phyloP scores from a whole-genome alignment of 2,888 invertebrate species.

The Deladenus siricidicola region DNA sequence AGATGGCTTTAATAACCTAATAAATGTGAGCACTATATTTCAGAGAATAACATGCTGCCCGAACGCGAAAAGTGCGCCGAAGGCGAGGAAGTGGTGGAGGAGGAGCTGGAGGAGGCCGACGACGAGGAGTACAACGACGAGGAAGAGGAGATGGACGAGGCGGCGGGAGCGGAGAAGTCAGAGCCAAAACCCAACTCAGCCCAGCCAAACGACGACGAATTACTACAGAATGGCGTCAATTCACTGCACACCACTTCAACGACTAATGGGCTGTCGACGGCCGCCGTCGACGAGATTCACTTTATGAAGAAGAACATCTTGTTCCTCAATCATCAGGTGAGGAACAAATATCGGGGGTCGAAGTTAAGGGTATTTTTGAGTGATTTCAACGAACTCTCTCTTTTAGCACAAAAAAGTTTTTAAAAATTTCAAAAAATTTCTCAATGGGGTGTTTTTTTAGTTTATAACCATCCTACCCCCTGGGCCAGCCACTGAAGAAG shows the following conservation, averaged over 20 bases:
- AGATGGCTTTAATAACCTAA: too few relatives aligned
- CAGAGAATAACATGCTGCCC: too few relatives aligned
- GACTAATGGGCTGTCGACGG: background rate
- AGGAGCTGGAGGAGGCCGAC: conserved; percentile 6
- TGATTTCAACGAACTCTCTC: too few relatives aligned
- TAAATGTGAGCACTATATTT: too few relatives aligned
- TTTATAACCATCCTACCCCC: too few relatives aligned
- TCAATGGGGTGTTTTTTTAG: too few relatives aligned
- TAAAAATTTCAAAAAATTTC: background rate
- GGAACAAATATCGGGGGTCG: too few relatives aligned
- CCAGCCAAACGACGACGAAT: background rate
- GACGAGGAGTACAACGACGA: conserved; percentile 8
- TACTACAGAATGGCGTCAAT: background rate
- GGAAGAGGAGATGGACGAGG: conserved; percentile 9
- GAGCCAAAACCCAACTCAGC: background rate
- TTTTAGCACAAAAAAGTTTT: too few relatives aligned
- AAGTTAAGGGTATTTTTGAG: too few relatives aligned
- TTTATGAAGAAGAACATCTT: conserved; percentile 10
- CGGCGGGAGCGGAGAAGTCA: background rate
- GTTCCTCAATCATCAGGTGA: conserved; percentile 17
- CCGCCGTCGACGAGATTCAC: conserved; percentile 2
- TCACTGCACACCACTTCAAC: background rate
- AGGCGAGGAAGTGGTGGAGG: conserved; percentile 5
- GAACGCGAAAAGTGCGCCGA: background rate
- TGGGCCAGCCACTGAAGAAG: too few relatives aligned